These are phyloP conservation scores for Cryptoblepharus egeriae DNA, from an alignment of 2,797 vertebrate genomes.

Conservation along the genomic window DNA sequence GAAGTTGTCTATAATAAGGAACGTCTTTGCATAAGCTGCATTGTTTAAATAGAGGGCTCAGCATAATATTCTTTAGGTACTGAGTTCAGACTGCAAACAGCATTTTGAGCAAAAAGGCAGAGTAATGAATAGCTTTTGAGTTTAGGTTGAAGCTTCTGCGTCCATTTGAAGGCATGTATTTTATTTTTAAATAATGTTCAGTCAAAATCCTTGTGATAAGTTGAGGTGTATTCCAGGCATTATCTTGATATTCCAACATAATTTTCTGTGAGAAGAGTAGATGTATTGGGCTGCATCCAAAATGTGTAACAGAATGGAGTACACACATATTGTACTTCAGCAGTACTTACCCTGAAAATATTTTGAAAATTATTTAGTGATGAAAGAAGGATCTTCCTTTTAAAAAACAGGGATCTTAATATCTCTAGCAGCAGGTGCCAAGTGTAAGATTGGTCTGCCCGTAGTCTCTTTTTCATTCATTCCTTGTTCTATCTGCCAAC, in stretches of 20 bases:
- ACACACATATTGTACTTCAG: slow-evolving; percentile 9
- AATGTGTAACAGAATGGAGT: slow-evolving; percentile 4
- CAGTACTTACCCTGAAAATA: neutral
- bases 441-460: neutral
- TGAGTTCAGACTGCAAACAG: no score
- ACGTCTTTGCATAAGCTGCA: no score
- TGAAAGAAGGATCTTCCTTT: slow-evolving; percentile 3
- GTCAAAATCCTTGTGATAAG: neutral
- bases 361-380: slow-evolving; percentile 32
- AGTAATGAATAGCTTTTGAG: no score
- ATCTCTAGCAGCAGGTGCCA: neutral
- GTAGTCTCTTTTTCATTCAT: slow-evolving; percentile 5
- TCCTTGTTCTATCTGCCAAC: slow-evolving; percentile 25
- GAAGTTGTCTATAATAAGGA: no score
- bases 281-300: neutral
- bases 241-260: neutral
- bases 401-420: slow-evolving; percentile 17
- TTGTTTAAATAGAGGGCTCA: no score
- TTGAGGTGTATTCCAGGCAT: neutral
- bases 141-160: no score
- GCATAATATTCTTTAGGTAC: no score
- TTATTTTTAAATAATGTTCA: no score
- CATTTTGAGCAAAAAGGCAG: no score
- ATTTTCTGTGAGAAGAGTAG: no score
- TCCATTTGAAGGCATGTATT: no score